phyloP scores from a whole-genome alignment of 1,140 invertebrate species.

The Cydia amplana region DNA sequence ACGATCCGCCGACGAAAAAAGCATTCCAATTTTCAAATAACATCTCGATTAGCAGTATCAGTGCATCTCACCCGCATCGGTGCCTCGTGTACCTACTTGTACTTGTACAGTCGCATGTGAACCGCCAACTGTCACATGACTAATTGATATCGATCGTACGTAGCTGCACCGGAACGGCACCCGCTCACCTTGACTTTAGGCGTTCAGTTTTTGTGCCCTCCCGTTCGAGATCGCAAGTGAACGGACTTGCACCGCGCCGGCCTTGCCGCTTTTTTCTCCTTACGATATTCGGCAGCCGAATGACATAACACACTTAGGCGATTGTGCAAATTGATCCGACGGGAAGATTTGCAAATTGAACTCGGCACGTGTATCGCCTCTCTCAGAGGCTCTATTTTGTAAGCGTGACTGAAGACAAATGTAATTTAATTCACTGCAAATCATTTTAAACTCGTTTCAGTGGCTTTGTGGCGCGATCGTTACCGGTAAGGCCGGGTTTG shows the following conservation, averaged over 20 bases:
- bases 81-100: too few relatives aligned
- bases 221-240: conserved; percentile 70
- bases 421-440: conserved; percentile 23
- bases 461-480: conserved; percentile 21
- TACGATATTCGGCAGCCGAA: conserved; percentile 55
- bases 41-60: background rate
- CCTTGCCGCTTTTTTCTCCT: conserved; percentile 64
- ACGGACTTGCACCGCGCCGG: conserved; percentile 62
- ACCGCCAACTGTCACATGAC: conserved; percentile 53
- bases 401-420: conserved; percentile 8
- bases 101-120: conserved; percentile 41
- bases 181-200: conserved; percentile 70
- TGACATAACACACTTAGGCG: conserved; percentile 61
- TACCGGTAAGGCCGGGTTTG: conserved; percentile 11
- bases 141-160: conserved; percentile 53
- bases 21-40: background rate
- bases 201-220: conserved; percentile 38
- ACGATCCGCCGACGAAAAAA: too few relatives aligned
- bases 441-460: conserved; percentile 27
- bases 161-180: conserved; percentile 39
- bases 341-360: conserved; percentile 58
- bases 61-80: background rate
- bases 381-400: background rate
- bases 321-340: conserved; percentile 61
- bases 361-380: conserved; percentile 42